Conservation (phyloP, 2,888 invertebrate genomes). For the Cepaea hortensis region DNA sequence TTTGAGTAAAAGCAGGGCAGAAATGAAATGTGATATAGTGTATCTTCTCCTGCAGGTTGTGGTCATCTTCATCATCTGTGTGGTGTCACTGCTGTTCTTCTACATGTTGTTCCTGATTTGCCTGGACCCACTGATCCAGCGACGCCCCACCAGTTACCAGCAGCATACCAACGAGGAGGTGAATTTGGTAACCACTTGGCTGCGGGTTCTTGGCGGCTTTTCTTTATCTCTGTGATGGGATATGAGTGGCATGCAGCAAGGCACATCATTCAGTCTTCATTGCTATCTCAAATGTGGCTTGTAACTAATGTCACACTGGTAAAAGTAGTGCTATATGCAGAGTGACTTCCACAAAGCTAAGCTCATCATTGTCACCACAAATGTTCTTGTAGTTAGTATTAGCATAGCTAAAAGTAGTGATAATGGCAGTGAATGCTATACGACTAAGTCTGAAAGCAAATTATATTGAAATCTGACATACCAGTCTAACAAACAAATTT, state of each 20-base stretch:
- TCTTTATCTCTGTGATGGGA: slow-evolving; percentile 21
- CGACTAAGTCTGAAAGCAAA: no score
- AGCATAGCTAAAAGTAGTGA: no score
- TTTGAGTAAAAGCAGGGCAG: no score
- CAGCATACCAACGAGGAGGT: slow-evolving; percentile 99
- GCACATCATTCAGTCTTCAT: background rate
- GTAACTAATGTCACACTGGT: no score
- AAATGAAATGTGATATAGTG: background rate
- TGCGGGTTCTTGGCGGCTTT: slow-evolving; percentile 51
- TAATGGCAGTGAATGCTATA: no score
- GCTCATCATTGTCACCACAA: no score
- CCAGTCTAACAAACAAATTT: no score
- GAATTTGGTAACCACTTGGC: slow-evolving; percentile 78
- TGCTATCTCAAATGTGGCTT: no score
- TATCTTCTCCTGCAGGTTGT: slow-evolving; percentile 84
- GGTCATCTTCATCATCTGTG: slow-evolving; percentile 98
- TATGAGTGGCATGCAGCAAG: slow-evolving; percentile 11
- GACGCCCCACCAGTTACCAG: slow-evolving; percentile 86
- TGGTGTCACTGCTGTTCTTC: slow-evolving; percentile 94
- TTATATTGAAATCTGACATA: no score
- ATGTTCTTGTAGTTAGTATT: no score
- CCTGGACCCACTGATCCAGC: slow-evolving; percentile 94
- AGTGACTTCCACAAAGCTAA: no score
- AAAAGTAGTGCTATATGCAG: no score
- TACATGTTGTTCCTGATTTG: slow-evolving; percentile 99